A percentile compares a stretch with the other conserved stretches of the same genome.
phyloP scores from a whole-genome alignment of 2,888 invertebrate species.

The Leucoptera coffeella region DNA sequence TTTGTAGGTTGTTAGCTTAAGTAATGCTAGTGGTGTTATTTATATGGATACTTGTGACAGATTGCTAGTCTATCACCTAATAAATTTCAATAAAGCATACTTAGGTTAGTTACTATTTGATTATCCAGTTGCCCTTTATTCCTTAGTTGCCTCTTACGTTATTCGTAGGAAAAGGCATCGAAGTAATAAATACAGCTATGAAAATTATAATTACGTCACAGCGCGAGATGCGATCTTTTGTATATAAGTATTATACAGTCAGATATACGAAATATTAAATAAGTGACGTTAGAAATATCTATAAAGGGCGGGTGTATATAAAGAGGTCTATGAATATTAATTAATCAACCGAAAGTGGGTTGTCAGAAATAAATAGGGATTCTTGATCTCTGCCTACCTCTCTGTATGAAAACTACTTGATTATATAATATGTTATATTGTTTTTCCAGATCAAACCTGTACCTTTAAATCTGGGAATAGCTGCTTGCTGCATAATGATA shows the following conservation, averaged over 20 bases:
- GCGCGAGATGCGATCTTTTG: not conserved
- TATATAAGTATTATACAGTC: too few species aligned
- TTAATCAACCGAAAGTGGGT: not conserved
- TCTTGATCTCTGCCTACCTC: too few species aligned
- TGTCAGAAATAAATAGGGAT: not conserved
- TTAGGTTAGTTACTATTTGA: too few species aligned
- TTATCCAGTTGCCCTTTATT: too few species aligned
- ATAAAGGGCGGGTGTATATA: too few species aligned
- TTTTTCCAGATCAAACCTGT: conserved; percentile 21
- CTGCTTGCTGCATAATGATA: conserved; percentile 9
- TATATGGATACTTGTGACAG: too few species aligned
- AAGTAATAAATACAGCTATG: too few species aligned
- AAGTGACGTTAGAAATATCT: not conserved
- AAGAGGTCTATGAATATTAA: not conserved
- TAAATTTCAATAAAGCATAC: not conserved
- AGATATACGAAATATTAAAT: too few species aligned
- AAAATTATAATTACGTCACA: too few species aligned
- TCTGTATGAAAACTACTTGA: not conserved
- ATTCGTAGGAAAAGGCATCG: too few species aligned
- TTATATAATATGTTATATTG: conserved; percentile 1
- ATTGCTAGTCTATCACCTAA: not conserved
- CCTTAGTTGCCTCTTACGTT: too few species aligned
- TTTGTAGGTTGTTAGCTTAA: not conserved
- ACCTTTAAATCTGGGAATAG: conserved; percentile 9
- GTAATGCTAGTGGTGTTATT: not conserved